phyloP scores from a whole-genome alignment of 2,888 invertebrate genomes.

The Limnephilus rhombicus region DNA sequence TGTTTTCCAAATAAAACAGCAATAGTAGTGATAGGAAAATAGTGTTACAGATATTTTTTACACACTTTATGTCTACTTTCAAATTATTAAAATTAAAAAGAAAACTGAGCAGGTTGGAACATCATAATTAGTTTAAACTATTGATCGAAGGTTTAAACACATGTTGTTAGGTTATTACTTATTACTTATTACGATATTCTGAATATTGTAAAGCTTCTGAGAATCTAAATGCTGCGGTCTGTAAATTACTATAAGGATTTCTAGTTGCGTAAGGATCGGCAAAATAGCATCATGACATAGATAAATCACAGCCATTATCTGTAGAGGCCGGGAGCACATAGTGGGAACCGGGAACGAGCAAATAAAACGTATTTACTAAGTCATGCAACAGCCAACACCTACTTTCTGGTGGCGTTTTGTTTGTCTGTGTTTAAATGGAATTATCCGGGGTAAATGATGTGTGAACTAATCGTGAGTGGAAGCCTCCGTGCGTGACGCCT shows the following conservation, averaged over 20 bases:
- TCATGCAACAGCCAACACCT: constrained; percentile 4
- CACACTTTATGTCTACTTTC: too few relatives aligned
- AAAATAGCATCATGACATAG: not conserved
- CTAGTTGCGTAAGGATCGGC: not conserved
- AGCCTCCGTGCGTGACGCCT: not conserved
- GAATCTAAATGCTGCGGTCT: not conserved
- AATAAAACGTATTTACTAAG: not conserved
- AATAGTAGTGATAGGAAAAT: too few relatives aligned
- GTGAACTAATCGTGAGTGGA: constrained; percentile 24
- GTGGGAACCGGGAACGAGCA: not conserved
- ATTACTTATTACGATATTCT: too few relatives aligned
- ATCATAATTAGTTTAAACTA: too few relatives aligned
- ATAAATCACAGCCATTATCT: not conserved
- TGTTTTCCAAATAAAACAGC: too few relatives aligned
- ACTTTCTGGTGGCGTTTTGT: constrained; percentile 3
- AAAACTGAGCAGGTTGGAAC: too few relatives aligned
- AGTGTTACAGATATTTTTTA: too few relatives aligned
- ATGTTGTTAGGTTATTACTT: too few relatives aligned
- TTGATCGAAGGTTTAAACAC: too few relatives aligned
- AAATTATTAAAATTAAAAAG: too few relatives aligned
- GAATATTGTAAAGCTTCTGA: not conserved
- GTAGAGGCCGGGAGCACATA: not conserved
- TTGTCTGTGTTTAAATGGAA: constrained; percentile 11
- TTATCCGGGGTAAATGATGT: constrained; percentile 17
- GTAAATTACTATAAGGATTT: not conserved